Conservation (phyloP, 2,888 invertebrate species). For the Microctonus brassicae region DNA sequence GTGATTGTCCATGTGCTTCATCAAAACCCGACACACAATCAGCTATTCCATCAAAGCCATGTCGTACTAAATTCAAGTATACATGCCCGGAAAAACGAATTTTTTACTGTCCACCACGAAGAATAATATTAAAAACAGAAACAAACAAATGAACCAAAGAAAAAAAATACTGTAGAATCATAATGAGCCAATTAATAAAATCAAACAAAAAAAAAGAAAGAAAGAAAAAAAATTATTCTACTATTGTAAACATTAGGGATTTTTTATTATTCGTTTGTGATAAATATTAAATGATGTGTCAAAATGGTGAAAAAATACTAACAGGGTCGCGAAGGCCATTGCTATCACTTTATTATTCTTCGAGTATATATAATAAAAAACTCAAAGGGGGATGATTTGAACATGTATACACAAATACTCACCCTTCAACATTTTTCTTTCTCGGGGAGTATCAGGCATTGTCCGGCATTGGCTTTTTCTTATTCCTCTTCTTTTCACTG, state of each 20-base stretch:
- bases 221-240: slow-evolving; percentile 12
- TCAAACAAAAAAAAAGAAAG: slow-evolving; percentile 1
- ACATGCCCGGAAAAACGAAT: slow-evolving; percentile 44
- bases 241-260: slow-evolving; percentile 1
- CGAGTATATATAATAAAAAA: background rate
- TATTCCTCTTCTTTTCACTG: background rate
- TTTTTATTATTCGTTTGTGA: slow-evolving; percentile 14
- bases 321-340: background rate
- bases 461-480: slow-evolving; percentile 26
- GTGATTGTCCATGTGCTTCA: slow-evolving; percentile 55
- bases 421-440: slow-evolving; percentile 12
- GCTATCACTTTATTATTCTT: background rate
- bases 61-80: slow-evolving; percentile 45
- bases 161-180: slow-evolving; percentile 20
- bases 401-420: background rate
- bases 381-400: background rate
- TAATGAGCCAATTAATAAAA: too few species aligned
- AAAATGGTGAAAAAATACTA: background rate
- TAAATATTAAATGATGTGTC: background rate
- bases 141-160: slow-evolving; percentile 1
- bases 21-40: slow-evolving; percentile 17
- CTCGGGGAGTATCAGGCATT: slow-evolving; percentile 25
- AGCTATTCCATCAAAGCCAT: slow-evolving; percentile 40
- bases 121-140: slow-evolving; percentile 7
- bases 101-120: slow-evolving; percentile 43